Evolutionary conservation across 1,140 invertebrate genomes (phyloP).

Genomic region (Paraescarpia echinospica): DNA sequence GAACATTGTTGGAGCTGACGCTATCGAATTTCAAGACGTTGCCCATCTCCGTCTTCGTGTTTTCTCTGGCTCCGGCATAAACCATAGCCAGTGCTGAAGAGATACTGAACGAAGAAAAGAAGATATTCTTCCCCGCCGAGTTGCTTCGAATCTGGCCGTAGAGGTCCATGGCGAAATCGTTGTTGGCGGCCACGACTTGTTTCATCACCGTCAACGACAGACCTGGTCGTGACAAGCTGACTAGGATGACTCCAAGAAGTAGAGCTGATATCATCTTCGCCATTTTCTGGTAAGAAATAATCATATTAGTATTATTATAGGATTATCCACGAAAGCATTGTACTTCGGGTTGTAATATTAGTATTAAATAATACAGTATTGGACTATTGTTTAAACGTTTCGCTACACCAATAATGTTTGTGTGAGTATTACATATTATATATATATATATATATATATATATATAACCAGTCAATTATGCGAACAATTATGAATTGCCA

Average conservation of each 20-base stretch:
- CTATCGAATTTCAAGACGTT: background rate
- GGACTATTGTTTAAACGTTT: too few species aligned
- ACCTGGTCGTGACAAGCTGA: background rate
- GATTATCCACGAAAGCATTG: constrained; percentile 22
- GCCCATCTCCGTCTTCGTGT: constrained; percentile 19
- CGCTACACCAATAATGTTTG: too few species aligned
- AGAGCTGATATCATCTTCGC: background rate
- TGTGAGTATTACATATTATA: too few species aligned
- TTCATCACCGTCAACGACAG: background rate
- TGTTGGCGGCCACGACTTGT: constrained; percentile 16
- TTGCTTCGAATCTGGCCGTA: constrained; percentile 10
- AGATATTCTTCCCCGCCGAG: background rate
- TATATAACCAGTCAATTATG: too few species aligned
- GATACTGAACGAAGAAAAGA: constrained; percentile 23
- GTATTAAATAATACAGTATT: too few species aligned
- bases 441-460: too few species aligned
- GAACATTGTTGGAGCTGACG: background rate
- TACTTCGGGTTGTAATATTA: too few species aligned
- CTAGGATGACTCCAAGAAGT: background rate
- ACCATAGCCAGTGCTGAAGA: constrained; percentile 19
- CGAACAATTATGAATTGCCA: too few species aligned
- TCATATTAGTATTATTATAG: background rate
- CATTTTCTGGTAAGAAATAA: background rate
- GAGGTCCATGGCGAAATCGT: constrained; percentile 21
- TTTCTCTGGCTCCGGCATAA: constrained; percentile 12